Conservation (phyloP, 1,140 invertebrate genomes). For the Anastrepha obliqua region DNA sequence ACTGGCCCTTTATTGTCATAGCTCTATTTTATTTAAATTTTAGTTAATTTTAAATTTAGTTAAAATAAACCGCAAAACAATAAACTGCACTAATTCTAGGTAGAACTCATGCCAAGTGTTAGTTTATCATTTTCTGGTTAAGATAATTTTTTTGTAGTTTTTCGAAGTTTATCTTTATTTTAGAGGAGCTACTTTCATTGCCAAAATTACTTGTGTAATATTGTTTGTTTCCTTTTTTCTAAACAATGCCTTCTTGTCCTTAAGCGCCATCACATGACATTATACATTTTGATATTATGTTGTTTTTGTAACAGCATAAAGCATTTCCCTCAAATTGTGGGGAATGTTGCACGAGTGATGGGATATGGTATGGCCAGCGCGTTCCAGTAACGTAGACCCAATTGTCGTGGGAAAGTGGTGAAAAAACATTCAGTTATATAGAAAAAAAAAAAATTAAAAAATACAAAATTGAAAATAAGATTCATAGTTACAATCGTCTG, state of each 20-base stretch:
- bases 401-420: too few relatives aligned
- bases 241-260: not conserved
- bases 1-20: not conserved
- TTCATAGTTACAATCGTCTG: not conserved
- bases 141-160: not conserved
- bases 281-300: not conserved
- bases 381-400: too few relatives aligned
- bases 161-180: not conserved
- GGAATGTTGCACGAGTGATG: too few relatives aligned
- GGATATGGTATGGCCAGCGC: too few relatives aligned
- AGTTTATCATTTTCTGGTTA: slow-evolving; percentile 22
- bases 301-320: too few relatives aligned
- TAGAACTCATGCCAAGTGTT: not conserved
- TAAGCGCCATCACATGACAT: not conserved
- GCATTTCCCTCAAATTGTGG: too few relatives aligned
- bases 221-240: not conserved
- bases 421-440: not conserved
- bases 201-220: not conserved
- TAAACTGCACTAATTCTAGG: not conserved
- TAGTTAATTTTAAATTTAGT: not conserved
- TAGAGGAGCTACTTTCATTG: not conserved
- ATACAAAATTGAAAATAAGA: slow-evolving; percentile 23
- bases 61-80: not conserved
- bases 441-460: not conserved
- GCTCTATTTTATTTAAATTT: not conserved